Evolutionary conservation across 35 echinoderm and acorn worm species (phyloP), one percentile per base, ranked within the genome.

Genomic region (Chiridota heheva): DNA sequence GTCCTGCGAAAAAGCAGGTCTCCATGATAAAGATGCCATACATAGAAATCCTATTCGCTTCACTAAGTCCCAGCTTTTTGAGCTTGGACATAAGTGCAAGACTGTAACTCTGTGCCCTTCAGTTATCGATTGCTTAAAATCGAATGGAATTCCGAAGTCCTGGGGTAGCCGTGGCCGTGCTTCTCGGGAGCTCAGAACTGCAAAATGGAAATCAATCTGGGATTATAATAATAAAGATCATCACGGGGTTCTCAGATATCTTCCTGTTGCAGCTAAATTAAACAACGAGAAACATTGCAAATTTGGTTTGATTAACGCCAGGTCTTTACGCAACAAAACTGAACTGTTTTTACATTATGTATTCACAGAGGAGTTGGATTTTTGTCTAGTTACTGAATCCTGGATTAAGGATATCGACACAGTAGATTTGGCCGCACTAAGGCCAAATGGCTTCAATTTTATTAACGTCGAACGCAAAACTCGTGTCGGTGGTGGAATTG

Each of bases 401-500:
- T 81, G 78, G 58, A 42, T 81, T 6, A 81, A 81, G 42, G 20
- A 22, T 65, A 17, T 3, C 47, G 78, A 81, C 31, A 62, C 58
- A 4, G 36, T 81, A 20, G 78, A 81, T 33, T 66, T 81, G 7
- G 78, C 78, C 24, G 67, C 15, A 44, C 39, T 81, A 28, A 65
- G 36, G 47, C 18, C 60, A 25, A 36, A 36, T 44, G 59, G 78
- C 12, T 81, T 44, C 32, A 31, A 46, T 33, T 81, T 81, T 44
- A 3, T 65, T 7, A 67, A 64, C 34, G 39, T 26, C 57, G 20
- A 36, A 44, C 58, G 78, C 15, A 44, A 38, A 66, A n/a, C 43
- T 81, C 78, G 78, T 8, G 27, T 44, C 8, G 78, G 78, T 44
- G 78, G 78, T 8, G 78, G 78, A 30, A 64, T 81, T 5, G 59